phyloP scores from a whole-genome alignment of 1,140 invertebrate genomes.

The Bathynomus jamesi region DNA sequence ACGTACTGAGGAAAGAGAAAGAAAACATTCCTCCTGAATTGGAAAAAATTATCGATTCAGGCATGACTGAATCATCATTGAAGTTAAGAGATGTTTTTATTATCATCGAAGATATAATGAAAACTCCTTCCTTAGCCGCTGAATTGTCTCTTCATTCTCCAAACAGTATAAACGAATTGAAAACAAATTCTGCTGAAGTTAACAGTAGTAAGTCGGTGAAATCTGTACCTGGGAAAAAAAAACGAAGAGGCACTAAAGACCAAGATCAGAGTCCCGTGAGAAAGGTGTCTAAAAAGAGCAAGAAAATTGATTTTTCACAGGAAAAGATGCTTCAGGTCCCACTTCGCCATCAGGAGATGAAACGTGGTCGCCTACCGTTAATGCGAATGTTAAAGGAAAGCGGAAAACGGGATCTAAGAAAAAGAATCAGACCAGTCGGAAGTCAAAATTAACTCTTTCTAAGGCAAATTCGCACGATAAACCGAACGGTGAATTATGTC shows the following conservation, averaged over 20 bases:
- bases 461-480: too few relatives aligned
- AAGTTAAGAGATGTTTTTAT: conserved; percentile 11
- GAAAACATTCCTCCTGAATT: conserved; percentile 19
- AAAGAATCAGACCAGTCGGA: neutral
- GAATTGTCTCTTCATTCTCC: neutral
- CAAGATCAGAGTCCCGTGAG: neutral
- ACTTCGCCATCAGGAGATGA: neutral
- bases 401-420: neutral
- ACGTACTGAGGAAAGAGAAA: conserved; percentile 10
- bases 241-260: neutral
- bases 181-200: neutral
- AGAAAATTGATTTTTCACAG: neutral
- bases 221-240: neutral
- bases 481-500: too few relatives aligned
- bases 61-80: neutral
- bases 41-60: neutral
- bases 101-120: conserved; percentile 20
- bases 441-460: too few relatives aligned
- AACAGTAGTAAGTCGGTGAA: neutral
- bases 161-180: neutral
- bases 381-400: neutral
- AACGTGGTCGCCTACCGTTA: neutral
- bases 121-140: neutral
- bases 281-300: neutral
- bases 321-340: neutral